These are phyloP conservation scores for Monopis laevigella DNA, from an alignment of 2,888 invertebrate species.

Conservation along the genomic window DNA sequence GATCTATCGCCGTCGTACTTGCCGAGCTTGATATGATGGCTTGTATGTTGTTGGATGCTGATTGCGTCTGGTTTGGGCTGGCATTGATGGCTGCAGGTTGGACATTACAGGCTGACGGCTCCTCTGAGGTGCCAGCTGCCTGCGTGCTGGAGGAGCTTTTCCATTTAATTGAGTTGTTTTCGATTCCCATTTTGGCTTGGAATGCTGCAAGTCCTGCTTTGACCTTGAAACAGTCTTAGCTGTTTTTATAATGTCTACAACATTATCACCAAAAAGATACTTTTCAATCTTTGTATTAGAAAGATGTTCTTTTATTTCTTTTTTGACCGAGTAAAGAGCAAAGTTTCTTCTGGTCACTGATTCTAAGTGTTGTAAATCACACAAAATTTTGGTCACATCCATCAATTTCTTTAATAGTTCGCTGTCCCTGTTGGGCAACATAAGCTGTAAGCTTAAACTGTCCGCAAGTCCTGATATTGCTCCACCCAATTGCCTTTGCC, in stretches of 20 bases:
- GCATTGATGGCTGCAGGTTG: too few relatives aligned
- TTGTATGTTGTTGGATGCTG: too few relatives aligned
- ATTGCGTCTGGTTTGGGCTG: too few relatives aligned
- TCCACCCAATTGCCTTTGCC: conserved; percentile 21
- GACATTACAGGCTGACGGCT: too few relatives aligned
- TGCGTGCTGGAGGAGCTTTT: too few relatives aligned
- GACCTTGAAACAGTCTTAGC: conserved; percentile 20
- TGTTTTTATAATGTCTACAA: conserved; percentile 19
- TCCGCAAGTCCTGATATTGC: conserved; percentile 19
- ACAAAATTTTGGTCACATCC: conserved; percentile 16
- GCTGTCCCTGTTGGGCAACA: conserved; percentile 12
- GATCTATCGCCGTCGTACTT: conserved; percentile 12
- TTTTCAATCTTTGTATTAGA: conserved; percentile 18
- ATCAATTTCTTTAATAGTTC: conserved; percentile 13
- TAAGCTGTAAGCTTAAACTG: conserved; percentile 14
- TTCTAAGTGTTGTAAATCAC: conserved; percentile 19
- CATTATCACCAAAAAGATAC: conserved; percentile 18
- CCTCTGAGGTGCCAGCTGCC: too few relatives aligned
- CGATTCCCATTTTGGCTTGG: conserved; percentile 7
- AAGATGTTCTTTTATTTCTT: conserved; percentile 20
- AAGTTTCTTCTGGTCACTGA: conserved; percentile 17
- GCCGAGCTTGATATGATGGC: too few relatives aligned
- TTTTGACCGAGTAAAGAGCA: conserved; percentile 17
- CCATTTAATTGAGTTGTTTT: too few relatives aligned
- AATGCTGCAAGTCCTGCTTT: conserved; percentile 16